Percentiles rank a stretch among this genome's conserved stretches.
Evolutionary conservation across 1,140 invertebrate species (phyloP).

Genomic region (Drosophila truncata): DNA sequence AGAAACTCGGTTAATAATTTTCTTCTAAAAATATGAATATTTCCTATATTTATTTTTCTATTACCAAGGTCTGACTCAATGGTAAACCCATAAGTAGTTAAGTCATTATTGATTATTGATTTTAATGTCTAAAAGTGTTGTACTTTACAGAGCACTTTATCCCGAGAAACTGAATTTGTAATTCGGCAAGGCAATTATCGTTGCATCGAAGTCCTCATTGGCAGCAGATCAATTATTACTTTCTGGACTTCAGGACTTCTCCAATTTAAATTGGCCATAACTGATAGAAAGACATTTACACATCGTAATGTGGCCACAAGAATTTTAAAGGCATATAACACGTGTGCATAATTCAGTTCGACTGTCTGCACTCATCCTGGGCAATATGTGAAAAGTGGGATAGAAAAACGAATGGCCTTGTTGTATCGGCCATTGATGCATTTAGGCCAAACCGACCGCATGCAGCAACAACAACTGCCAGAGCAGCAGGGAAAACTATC

Average conservation of each 20-base stretch:
- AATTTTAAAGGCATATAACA: slow-evolving; percentile 21
- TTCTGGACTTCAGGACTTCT: not conserved
- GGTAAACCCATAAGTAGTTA: no score
- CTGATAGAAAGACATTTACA: not conserved
- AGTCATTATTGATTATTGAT: no score
- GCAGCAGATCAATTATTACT: slow-evolving; percentile 19
- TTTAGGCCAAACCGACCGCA: slow-evolving; percentile 32
- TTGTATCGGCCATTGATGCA: slow-evolving; percentile 11
- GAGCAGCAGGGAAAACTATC: slow-evolving; percentile 11
- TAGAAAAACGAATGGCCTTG: not conserved
- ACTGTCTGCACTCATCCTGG: slow-evolving; percentile 30
- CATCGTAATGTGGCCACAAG: slow-evolving; percentile 4
- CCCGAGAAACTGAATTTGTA: not conserved
- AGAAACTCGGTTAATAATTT: no score
- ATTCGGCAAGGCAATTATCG: slow-evolving; percentile 5
- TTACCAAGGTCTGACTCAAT: no score
- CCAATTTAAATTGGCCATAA: not conserved
- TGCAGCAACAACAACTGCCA: slow-evolving; percentile 26
- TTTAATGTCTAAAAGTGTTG: not conserved
- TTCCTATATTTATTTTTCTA: no score
- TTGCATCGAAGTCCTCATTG: not conserved
- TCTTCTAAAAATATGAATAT: no score
- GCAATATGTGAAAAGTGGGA: slow-evolving; percentile 17
- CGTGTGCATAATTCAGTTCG: slow-evolving; percentile 42
- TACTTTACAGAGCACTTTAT: not conserved